phyloP scores from a whole-genome alignment of 2,888 invertebrate species.

The Rugalucina vietnamica region DNA sequence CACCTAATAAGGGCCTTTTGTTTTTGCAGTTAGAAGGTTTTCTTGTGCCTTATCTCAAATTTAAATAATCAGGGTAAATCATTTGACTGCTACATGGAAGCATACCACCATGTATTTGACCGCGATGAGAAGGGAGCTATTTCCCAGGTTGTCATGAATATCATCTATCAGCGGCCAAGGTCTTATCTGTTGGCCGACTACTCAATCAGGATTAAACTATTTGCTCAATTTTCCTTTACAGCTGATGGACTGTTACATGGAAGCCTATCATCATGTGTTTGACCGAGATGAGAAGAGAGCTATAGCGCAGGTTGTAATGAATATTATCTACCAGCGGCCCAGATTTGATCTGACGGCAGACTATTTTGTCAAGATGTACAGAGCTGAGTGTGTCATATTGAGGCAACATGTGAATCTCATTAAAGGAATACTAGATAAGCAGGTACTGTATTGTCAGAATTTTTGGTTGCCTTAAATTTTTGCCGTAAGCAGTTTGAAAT shows the following conservation, averaged over 20 bases:
- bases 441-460: too few relatives aligned
- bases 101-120: slow-evolving; percentile 83
- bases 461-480: too few relatives aligned
- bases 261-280: slow-evolving; percentile 83
- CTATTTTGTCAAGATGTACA: slow-evolving; percentile 82
- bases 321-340: slow-evolving; percentile 80
- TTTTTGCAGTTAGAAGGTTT: too few relatives aligned
- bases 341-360: slow-evolving; percentile 78
- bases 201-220: slow-evolving; percentile 80
- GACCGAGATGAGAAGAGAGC: slow-evolving; percentile 81
- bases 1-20: too few relatives aligned
- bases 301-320: slow-evolving; percentile 81
- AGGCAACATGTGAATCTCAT: slow-evolving; percentile 77
- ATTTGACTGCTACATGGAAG: slow-evolving; percentile 83
- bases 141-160: slow-evolving; percentile 81
- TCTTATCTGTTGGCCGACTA: slow-evolving; percentile 80
- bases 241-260: slow-evolving; percentile 83
- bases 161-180: slow-evolving; percentile 80
- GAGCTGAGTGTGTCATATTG: slow-evolving; percentile 80
- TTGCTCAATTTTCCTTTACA: too few relatives aligned
- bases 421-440: slow-evolving; percentile 81
- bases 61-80: too few relatives aligned
- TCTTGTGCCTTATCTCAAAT: too few relatives aligned
- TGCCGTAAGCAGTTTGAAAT: too few relatives aligned
- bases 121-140: slow-evolving; percentile 79